Base-by-base conservation (phyloP, 1,140 invertebrate species). In the Lepidurus arcticus region DNA sequence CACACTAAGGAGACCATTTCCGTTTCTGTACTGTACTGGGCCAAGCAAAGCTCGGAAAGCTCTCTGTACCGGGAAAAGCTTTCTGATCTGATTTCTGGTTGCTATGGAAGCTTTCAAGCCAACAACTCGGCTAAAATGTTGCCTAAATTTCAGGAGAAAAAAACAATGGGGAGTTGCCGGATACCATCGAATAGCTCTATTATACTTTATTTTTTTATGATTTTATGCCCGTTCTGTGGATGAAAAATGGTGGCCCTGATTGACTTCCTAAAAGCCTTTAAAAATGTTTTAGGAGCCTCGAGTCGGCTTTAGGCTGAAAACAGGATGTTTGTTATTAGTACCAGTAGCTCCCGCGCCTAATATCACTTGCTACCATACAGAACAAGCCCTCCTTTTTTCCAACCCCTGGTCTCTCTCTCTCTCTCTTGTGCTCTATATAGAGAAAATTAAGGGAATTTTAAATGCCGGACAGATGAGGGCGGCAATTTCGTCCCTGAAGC, bases 291-390 rank as follows among this genome's bases (percentile, higher is more conserved):
- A 13, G 53, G 21, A 65, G 53, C 53, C 34, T 34, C 34, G 34
- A 34, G 34, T 34, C 34, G 34, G 34, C 34, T 34, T 65, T 65
- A 65, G 53, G 6, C 53, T 21, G 16, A 65, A 65, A 65, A 65
- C 53, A 65, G 53, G 53, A 65, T 65, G 53, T 65, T 65, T 65
- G 53, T 65, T 65, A 9, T 65, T 65, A 65, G 53, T 65, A 65
- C 53, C 53, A 65, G 53, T 65, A 65, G 53, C 53, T 65, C 53
- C 53, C 53, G 53, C 53, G 53, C 53, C 53, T 65, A 65, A 65
- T 65, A 65, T 65, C 53, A 13, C 53, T 65, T 21, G 53, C 8
- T 65, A 21, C 53, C 53, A 65, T 65, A 65, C 53, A 13, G 53
- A 65, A 65, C 53, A 65, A 65, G 9, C 21, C 53, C 53, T 16